Conservation (phyloP, 2,113 vertebrate genomes). For the Herpailurus yagouaroundi region DNA sequence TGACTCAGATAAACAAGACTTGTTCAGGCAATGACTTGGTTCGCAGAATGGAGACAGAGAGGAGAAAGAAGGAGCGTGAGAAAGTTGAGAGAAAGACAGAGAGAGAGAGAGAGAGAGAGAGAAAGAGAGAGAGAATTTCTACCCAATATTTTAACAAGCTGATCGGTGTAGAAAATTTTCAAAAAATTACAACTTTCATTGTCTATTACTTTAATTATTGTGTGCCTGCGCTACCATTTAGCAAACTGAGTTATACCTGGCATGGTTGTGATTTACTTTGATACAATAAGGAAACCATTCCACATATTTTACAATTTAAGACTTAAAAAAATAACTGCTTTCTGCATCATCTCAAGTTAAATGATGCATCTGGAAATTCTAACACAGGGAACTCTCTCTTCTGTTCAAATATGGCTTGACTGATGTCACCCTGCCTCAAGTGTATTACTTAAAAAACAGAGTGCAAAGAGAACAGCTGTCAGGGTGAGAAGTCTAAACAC, state of each 20-base stretch:
- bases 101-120: not conserved
- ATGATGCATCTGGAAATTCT: constrained; percentile 27
- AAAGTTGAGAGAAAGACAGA: not conserved
- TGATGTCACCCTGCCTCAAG: constrained; percentile 53
- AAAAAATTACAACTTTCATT: not conserved
- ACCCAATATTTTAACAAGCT: not conserved
- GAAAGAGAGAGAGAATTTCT: not conserved
- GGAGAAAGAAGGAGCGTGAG: not conserved
- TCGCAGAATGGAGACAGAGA: not conserved
- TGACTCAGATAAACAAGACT: not conserved
- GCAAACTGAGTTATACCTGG: not conserved
- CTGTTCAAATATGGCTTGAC: constrained; percentile 13
- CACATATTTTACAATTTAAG: not conserved
- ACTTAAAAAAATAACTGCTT: not conserved
- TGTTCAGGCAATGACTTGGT: not conserved
- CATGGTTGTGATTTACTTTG: not conserved
- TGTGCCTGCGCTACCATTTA: not conserved
- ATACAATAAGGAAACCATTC: not conserved
- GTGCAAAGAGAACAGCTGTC: constrained; percentile 44
- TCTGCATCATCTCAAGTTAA: constrained; percentile 5
- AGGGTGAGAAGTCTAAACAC: constrained; percentile 31
- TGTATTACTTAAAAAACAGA: constrained; percentile 57
- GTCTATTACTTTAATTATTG: not conserved
- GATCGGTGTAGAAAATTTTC: not conserved
- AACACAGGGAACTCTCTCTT: not conserved